Conservation (phyloP, 2,113 vertebrate genomes). For the Bubo bubo region DNA sequence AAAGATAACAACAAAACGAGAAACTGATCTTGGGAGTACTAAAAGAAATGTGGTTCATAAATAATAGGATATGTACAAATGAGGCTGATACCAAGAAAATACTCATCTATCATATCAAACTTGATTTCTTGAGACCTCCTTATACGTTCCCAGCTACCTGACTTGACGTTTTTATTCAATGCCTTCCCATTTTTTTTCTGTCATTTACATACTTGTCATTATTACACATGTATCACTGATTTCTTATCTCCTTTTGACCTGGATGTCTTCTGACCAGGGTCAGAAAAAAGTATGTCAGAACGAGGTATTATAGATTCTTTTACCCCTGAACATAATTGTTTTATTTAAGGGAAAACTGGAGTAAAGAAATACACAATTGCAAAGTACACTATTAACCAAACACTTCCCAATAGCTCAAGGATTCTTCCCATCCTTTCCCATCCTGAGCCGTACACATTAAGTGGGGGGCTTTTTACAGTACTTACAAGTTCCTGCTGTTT, state of each 20-base stretch:
- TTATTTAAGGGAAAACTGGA: neutral
- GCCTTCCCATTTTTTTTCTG: neutral
- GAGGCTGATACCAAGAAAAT: neutral
- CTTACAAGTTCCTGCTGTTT: neutral
- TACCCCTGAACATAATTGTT: neutral
- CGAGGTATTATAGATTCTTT: neutral
- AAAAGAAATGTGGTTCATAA: neutral
- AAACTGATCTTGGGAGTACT: neutral
- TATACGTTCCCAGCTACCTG: neutral
- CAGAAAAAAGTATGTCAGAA: neutral
- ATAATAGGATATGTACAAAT: neutral
- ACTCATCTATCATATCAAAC: neutral
- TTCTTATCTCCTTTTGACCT: neutral
- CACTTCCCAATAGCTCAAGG: neutral
- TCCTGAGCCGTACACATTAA: neutral
- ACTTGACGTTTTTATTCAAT: neutral
- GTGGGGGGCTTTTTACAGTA: neutral
- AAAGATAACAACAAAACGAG: neutral
- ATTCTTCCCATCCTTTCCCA: neutral
- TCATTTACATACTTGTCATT: neutral
- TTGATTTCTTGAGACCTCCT: neutral
- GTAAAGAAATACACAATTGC: neutral
- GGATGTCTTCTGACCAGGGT: neutral
- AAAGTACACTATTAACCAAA: neutral
- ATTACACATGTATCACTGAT: neutral